These are phyloP conservation scores for Eulemur albifrons DNA, from an alignment of 2,797 vertebrate genomes.

Conservation along the genomic window DNA sequence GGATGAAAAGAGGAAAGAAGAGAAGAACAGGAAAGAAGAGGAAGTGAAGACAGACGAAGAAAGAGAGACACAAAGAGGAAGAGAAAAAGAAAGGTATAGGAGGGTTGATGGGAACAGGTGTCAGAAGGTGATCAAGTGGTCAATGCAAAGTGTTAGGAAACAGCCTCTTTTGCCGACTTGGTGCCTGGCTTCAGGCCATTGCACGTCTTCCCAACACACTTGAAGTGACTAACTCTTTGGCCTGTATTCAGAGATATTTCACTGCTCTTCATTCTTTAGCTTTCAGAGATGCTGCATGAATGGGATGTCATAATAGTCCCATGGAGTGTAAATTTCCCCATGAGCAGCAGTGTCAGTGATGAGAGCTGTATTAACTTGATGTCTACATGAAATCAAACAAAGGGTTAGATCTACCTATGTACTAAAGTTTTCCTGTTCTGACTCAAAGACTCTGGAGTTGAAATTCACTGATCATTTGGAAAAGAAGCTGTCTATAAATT, in stretches of 20 bases:
- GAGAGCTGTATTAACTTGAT: neutral
- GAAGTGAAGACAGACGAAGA: neutral
- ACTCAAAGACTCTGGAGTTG: neutral
- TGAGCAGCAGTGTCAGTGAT: neutral
- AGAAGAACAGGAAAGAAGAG: neutral
- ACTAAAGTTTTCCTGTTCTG: neutral
- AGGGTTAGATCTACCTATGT: neutral
- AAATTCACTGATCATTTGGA: slow-evolving; percentile 42
- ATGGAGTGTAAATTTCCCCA: neutral
- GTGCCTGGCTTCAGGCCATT: neutral
- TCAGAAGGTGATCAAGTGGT: neutral
- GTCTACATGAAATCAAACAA: neutral
- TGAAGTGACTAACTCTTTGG: neutral
- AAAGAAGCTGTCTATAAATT: slow-evolving; percentile 43
- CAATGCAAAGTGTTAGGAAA: neutral
- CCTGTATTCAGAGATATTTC: neutral
- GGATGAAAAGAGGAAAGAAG: neutral
- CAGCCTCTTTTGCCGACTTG: neutral
- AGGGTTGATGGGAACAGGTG: too few relatives aligned
- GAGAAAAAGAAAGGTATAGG: neutral
- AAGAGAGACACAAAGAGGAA: neutral
- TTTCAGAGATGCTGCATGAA: neutral
- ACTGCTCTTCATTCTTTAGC: neutral
- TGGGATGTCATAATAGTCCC: neutral
- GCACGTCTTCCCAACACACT: neutral